Evolutionary conservation across 2,113 vertebrate genomes (phyloP), one percentile per base, ranked within the genome.

Genomic region (Megaceryle maxima): DNA sequence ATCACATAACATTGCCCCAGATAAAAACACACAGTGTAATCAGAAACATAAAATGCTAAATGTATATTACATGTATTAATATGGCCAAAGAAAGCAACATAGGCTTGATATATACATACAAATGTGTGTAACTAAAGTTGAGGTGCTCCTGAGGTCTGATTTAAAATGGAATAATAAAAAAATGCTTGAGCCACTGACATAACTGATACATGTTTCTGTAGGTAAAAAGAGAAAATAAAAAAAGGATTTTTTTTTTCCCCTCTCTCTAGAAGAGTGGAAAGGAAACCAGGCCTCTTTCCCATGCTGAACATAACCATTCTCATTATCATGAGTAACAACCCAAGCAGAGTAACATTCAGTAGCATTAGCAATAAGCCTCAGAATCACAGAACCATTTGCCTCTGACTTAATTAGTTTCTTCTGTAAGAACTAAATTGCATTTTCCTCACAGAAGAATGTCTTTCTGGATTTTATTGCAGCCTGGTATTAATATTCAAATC

Each of bases 351-450:
- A 95, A 83, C 89, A 80, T 78, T 81, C 83, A 82, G 66, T 26
- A 91, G 90, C 84, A 94, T 83, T 88, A 94, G 76, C 78, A 96
- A 87, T 90, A 95, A 96, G 83, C 51, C 60, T 92, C 60, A 89
- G 70, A 96, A 96, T 94, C 88, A 81, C 70, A 92, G 48, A 95
- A 76, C 37, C 50, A 64, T 94, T 97, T 96, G 64, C 87, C 63
- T 88, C 70, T 87, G 84, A 92, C 59, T 97, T 97, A 96, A 97
- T 96, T 96, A 92, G 86, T 80, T 96, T 96, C 79, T 90, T 94
- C 86, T 92, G 59, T 89, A 83, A 90, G 85, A 97, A 96, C 87
- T 97, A 96, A 94, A 97, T 93, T 94, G 77, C 76, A 50, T 96
- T 96, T 95, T 89, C 77, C 60, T 90, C 46, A 95, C 88, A 92